Evolutionary conservation across 2,888 invertebrate species (phyloP).

Genomic region (Pachymerium ferrugineum): DNA sequence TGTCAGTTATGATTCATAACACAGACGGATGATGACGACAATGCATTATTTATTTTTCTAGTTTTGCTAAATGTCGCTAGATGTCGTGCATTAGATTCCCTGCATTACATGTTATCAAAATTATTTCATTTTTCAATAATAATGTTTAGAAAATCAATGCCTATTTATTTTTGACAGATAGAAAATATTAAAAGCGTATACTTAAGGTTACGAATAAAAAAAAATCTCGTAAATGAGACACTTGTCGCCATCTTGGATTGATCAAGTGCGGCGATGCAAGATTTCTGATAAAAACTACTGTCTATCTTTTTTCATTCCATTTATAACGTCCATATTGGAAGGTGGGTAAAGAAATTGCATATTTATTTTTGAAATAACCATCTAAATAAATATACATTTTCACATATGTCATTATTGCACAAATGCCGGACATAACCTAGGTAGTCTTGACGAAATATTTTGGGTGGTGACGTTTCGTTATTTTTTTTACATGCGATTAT

Average conservation of each 20-base stretch:
- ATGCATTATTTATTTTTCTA: too few species aligned
- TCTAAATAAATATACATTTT: not conserved
- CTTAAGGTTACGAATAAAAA: not conserved
- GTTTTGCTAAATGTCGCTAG: too few species aligned
- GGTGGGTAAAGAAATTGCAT: conserved; percentile 8
- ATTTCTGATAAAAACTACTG: conserved; percentile 24
- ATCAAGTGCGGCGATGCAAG: conserved; percentile 19
- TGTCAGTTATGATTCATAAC: too few species aligned
- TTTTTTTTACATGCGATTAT: too few species aligned
- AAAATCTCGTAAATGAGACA: conserved; percentile 4
- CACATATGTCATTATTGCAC: too few species aligned
- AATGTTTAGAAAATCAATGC: too few species aligned
- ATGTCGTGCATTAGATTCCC: too few species aligned
- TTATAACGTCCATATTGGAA: conserved; percentile 24
- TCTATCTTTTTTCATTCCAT: conserved; percentile 22
- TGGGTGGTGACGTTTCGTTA: conserved; percentile 13
- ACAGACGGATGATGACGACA: too few species aligned
- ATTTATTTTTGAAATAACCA: not conserved
- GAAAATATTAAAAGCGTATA: not conserved
- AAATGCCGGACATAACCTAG: not conserved
- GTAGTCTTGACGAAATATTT: not conserved
- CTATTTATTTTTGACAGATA: too few species aligned
- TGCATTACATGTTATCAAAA: too few species aligned
- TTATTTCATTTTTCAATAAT: too few species aligned
- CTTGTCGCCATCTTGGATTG: conserved; percentile 19